Percentiles rank a stretch among this genome's conserved stretches.
These are phyloP conservation scores for Emys orbicularis DNA, from an alignment of 2,797 vertebrate genomes.

Conservation along the genomic window DNA sequence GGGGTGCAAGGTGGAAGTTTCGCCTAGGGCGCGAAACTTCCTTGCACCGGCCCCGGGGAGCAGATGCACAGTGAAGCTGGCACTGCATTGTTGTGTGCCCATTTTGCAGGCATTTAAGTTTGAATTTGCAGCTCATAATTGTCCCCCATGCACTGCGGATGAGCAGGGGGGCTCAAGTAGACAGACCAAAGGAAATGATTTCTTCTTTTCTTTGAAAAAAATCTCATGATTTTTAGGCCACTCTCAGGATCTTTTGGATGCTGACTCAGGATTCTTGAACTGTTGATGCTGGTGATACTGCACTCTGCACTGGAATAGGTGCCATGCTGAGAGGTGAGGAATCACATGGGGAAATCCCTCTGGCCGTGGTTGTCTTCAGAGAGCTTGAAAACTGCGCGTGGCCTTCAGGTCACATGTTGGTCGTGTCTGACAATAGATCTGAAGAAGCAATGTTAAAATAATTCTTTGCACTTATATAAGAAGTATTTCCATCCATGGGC, in stretches of 20 bases:
- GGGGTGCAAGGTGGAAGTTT: too few species aligned
- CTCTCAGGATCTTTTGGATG: background rate
- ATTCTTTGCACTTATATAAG: background rate
- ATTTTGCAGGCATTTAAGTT: background rate
- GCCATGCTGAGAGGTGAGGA: background rate
- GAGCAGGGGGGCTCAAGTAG: background rate
- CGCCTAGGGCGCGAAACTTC: too few species aligned
- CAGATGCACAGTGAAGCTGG: background rate
- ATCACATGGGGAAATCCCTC: rapidly evolving
- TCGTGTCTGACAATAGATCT: background rate
- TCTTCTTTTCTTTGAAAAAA: background rate
- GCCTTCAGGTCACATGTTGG: too few species aligned
- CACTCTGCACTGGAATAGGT: background rate
- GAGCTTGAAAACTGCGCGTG: background rate
- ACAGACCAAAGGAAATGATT: background rate
- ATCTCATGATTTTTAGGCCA: background rate
- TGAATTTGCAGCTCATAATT: background rate
- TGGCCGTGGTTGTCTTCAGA: rapidly evolving
- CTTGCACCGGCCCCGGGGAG: background rate
- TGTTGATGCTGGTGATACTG: background rate
- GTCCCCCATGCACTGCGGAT: background rate
- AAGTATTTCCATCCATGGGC: background rate
- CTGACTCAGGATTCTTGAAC: background rate
- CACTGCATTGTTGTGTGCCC: background rate
- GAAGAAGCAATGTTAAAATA: background rate